phyloP scores from a whole-genome alignment of 2,797 vertebrate genomes.

The Darevskia mixta region DNA sequence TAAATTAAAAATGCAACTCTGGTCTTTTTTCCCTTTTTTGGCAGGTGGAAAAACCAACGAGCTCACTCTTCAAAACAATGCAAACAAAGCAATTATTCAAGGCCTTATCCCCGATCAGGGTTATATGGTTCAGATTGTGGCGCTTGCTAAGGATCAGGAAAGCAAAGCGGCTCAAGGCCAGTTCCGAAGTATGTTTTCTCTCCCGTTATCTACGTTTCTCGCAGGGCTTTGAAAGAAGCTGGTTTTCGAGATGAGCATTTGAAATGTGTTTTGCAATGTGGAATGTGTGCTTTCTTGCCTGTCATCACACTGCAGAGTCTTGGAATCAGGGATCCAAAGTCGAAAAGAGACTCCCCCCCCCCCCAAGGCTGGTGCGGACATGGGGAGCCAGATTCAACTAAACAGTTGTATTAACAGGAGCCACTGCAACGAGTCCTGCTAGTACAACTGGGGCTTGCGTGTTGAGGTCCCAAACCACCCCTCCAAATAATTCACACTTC shows the following conservation, averaged over 20 bases:
- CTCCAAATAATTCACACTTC: no score
- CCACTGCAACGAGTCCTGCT: no score
- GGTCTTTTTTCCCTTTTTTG: conserved; percentile 40
- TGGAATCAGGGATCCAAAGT: background rate
- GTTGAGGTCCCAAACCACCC: no score
- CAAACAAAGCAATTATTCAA: conserved; percentile 91
- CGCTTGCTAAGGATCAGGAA: conserved; percentile 88
- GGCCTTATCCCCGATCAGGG: conserved; percentile 89
- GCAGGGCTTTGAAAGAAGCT: background rate
- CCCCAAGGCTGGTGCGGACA: no score
- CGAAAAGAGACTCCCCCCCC: no score
- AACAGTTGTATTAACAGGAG: no score
- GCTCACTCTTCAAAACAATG: conserved; percentile 88
- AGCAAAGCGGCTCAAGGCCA: conserved; percentile 91
- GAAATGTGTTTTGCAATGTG: background rate
- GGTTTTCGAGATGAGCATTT: background rate
- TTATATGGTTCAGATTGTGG: conserved; percentile 89
- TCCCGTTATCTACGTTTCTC: background rate
- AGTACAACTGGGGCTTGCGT: no score
- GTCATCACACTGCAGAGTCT: background rate
- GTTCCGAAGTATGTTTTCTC: conserved; percentile 87
- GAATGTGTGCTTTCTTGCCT: background rate
- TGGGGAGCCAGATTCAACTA: background rate
- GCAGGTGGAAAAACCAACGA: conserved; percentile 91
- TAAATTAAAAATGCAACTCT: background rate